Evolutionary conservation across 2,113 vertebrate genomes (phyloP).

Genomic region (Nothobranchius furzeri): DNA sequence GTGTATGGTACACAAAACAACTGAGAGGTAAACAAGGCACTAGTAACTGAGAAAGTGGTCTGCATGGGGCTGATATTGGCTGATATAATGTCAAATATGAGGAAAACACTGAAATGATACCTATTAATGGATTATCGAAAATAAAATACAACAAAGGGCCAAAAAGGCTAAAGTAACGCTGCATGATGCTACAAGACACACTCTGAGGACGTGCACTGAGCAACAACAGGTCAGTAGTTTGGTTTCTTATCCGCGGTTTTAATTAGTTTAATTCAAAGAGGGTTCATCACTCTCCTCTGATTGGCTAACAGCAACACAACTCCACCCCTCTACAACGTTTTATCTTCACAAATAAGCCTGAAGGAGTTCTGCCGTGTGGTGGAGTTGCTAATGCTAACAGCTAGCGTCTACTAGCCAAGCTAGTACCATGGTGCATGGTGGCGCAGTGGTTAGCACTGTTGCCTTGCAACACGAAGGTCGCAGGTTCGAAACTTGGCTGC

Average conservation of each 20-base stretch:
- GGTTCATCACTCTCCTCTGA: neutral
- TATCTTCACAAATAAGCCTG: too few species aligned
- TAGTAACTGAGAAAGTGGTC: neutral
- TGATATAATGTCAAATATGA: neutral
- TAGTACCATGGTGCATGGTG: too few species aligned
- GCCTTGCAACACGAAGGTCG: too few species aligned
- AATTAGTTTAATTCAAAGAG: neutral
- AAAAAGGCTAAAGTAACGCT: neutral
- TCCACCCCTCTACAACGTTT: too few species aligned
- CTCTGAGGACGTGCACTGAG: neutral
- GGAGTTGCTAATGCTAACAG: too few species aligned
- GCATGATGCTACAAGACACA: neutral
- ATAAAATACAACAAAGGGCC: neutral
- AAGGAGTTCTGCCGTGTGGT: too few species aligned
- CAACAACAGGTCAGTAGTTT: conserved; percentile 2
- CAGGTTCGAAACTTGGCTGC: too few species aligned
- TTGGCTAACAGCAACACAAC: too few species aligned
- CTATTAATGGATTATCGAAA: neutral
- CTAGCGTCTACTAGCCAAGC: too few species aligned
- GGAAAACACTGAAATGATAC: neutral
- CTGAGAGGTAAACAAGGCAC: conserved; percentile 7
- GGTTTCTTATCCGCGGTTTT: neutral
- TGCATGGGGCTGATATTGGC: neutral
- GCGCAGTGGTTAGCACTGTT: too few species aligned
- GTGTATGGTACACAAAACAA: conserved; percentile 12